These are phyloP conservation scores for Tupaia tana DNA, from an alignment of 2,113 vertebrate genomes.

Conservation along the genomic window DNA sequence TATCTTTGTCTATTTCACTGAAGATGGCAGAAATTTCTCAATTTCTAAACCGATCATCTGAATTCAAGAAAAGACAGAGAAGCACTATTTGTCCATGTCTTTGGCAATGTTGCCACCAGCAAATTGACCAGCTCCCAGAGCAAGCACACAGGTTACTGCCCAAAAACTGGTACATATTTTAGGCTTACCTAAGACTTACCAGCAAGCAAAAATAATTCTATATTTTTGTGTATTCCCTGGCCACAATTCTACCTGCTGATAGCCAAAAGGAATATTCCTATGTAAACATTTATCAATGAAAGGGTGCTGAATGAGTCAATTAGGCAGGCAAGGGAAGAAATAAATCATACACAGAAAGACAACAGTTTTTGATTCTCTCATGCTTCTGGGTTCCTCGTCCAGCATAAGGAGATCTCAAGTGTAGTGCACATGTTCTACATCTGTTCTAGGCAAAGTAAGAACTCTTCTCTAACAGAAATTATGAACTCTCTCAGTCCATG, in stretches of 20 bases:
- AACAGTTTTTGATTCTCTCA: conserved; percentile 56
- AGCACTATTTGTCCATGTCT: neutral
- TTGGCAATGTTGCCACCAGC: neutral
- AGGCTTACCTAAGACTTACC: neutral
- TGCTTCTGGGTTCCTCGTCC: conserved; percentile 72
- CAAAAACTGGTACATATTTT: neutral
- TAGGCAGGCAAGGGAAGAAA: neutral
- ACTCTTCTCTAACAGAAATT: conserved; percentile 75
- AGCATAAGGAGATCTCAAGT: conserved; percentile 61
- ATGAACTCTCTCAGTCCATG: conserved; percentile 72
- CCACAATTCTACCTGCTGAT: neutral
- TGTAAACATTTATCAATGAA: neutral
- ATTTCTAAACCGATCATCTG: neutral
- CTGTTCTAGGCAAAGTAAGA: conserved; percentile 78
- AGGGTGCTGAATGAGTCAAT: neutral
- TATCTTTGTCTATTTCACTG: neutral
- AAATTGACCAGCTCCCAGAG: neutral
- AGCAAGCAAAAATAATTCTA: neutral
- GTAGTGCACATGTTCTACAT: conserved; percentile 57
- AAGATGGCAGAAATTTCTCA: neutral
- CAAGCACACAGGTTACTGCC: neutral
- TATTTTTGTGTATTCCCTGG: neutral
- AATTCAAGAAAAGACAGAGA: neutral
- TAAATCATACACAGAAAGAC: conserved; percentile 69
- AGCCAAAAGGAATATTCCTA: neutral